A percentile compares a stretch with the other conserved stretches of the same genome.
Conservation (phyloP, 1,140 invertebrate genomes). For the Drosophila gunungcola region DNA sequence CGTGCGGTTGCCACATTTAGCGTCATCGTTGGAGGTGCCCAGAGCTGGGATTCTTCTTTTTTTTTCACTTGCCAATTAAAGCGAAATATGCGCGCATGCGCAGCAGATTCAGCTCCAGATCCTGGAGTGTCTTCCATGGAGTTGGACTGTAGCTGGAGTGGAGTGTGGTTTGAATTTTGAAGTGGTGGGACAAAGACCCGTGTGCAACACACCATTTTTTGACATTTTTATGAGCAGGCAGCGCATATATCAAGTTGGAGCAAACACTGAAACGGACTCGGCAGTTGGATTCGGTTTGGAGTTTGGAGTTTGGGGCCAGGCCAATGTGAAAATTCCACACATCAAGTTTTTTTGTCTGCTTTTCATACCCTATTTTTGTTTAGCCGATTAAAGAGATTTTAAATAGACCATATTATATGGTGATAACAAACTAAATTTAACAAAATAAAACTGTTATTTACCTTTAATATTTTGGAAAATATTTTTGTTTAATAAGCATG, state of each 20-base stretch:
- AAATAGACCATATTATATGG: neutral
- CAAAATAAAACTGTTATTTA: too few relatives aligned
- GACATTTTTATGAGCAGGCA: conserved; percentile 84
- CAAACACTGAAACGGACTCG: conserved; percentile 47
- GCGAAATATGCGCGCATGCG: conserved; percentile 82
- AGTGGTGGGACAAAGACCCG: conserved; percentile 64
- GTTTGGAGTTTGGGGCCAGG: conserved; percentile 5
- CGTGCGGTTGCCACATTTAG: conserved; percentile 76
- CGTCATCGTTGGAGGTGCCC: conserved; percentile 77
- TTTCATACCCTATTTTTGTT: conserved; percentile 2
- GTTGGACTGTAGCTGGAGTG: conserved; percentile 27
- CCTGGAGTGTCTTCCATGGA: conserved; percentile 35
- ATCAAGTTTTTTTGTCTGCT: conserved; percentile 51
- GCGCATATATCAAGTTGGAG: conserved; percentile 84
- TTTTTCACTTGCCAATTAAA: conserved; percentile 74
- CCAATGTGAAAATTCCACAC: conserved; percentile 67
- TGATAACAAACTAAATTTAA: too few relatives aligned
- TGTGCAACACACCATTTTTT: conserved; percentile 72
- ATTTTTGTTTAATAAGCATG: too few relatives aligned
- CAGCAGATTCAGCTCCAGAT: conserved; percentile 32
- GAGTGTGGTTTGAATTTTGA: neutral
- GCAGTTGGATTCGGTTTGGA: conserved; percentile 31
- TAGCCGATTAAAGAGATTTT: too few relatives aligned
- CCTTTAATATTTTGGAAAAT: too few relatives aligned
- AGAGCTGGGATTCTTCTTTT: conserved; percentile 21